These are phyloP conservation scores for Lota lota DNA, from an alignment of 2,113 vertebrate species.

Conservation along the genomic window DNA sequence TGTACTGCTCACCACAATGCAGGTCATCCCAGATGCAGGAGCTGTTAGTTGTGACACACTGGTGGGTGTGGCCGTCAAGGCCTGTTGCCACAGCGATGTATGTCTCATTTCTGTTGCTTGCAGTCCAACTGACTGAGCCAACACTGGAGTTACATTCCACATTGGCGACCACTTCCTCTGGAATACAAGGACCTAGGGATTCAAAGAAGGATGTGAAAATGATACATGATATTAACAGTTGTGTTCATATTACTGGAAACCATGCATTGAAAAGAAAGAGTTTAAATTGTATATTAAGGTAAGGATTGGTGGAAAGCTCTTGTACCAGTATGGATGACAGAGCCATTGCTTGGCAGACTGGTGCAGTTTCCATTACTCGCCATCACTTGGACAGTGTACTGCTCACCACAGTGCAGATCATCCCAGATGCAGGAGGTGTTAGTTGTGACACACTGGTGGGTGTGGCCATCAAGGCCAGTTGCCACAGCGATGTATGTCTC, in stretches of 20 bases:
- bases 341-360: conserved; percentile 41
- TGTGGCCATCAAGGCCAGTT: too few relatives aligned
- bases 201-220: neutral
- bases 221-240: neutral
- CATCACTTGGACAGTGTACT: conserved; percentile 48
- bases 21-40: conserved; percentile 21
- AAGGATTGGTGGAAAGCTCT: too few relatives aligned
- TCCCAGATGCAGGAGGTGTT: too few relatives aligned
- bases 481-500: too few relatives aligned
- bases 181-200: conserved; percentile 57
- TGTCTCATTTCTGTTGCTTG: too few relatives aligned
- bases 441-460: too few relatives aligned
- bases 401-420: too few relatives aligned
- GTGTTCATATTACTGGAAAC: neutral
- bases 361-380: conserved; percentile 56
- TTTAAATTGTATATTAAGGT: neutral
- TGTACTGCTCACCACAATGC: conserved; percentile 66
- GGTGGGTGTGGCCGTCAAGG: too few relatives aligned
- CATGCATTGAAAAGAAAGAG: neutral
- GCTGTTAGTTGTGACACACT: too few relatives aligned
- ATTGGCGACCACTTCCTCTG: conserved; percentile 44
- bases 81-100: too few relatives aligned
- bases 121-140: too few relatives aligned
- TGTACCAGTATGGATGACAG: conserved; percentile 55
- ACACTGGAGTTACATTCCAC: conserved; percentile 36